phyloP scores from a whole-genome alignment of 2,888 invertebrate genomes.

The Hypomecis punctinalis region DNA sequence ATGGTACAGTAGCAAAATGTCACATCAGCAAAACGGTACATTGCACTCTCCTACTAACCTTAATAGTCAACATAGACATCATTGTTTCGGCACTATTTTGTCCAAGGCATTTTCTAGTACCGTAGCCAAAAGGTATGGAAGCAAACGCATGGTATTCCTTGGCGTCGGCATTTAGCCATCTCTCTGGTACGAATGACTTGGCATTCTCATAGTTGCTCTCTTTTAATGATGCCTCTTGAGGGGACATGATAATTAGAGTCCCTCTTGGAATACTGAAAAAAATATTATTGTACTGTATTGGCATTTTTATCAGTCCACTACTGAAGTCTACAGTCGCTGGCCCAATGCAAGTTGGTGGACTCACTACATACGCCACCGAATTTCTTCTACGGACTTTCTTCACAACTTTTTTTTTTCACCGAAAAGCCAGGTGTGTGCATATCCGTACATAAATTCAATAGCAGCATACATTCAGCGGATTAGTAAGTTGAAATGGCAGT shows the following conservation, averaged over 20 bases:
- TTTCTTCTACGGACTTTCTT: no score
- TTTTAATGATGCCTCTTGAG: slow-evolving; percentile 84
- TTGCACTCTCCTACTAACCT: slow-evolving; percentile 80
- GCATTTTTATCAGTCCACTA: no score
- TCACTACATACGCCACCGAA: no score
- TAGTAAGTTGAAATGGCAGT: no score
- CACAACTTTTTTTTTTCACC: no score
- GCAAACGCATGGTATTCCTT: slow-evolving; percentile 82
- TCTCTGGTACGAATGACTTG: slow-evolving; percentile 85
- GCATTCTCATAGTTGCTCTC: slow-evolving; percentile 88
- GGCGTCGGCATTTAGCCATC: slow-evolving; percentile 82
- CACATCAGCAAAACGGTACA: no score
- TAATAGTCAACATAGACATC: slow-evolving; percentile 83
- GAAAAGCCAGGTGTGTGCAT: no score
- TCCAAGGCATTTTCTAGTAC: slow-evolving; percentile 86
- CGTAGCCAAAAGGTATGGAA: slow-evolving; percentile 87
- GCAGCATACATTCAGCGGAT: no score
- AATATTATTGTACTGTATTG: not conserved
- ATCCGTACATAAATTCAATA: no score
- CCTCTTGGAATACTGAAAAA: slow-evolving; percentile 79
- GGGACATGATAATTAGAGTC: slow-evolving; percentile 87
- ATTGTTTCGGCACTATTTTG: slow-evolving; percentile 86
- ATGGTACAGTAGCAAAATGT: no score
- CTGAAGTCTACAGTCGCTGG: no score
- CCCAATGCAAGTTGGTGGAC: no score